Evolutionary conservation across 2,797 vertebrate species (phyloP).

Genomic region (Molothrus ater): DNA sequence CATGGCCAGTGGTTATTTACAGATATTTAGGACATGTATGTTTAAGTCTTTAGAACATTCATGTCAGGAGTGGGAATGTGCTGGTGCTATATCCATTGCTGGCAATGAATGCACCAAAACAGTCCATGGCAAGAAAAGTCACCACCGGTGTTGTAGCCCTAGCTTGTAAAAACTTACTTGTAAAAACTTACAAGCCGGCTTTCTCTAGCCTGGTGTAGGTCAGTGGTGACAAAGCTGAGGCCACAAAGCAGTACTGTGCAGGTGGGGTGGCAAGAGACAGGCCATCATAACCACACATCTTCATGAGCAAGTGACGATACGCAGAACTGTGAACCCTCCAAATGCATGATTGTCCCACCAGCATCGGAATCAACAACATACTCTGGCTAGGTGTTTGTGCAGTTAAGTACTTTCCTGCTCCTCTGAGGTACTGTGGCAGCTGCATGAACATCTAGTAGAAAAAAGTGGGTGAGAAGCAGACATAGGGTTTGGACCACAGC

Average conservation of each 20-base stretch:
- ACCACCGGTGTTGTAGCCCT: background rate
- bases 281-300: background rate
- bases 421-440: constrained; percentile 20
- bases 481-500: constrained; percentile 42
- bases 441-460: background rate
- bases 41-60: constrained; percentile 17
- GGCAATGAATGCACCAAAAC: constrained; percentile 70
- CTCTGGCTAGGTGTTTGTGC: constrained; percentile 4
- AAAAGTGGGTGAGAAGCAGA: constrained; percentile 29
- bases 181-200: background rate
- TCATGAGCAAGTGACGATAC: background rate
- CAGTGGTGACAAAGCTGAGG: background rate
- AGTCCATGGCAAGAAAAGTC: constrained; percentile 59
- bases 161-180: constrained; percentile 7
- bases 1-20: constrained; percentile 77
- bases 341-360: constrained; percentile 42
- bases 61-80: constrained; percentile 46
- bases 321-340: constrained; percentile 8
- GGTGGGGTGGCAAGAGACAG: background rate
- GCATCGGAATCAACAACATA: constrained; percentile 17
- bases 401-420: constrained; percentile 26
- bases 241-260: constrained; percentile 30
- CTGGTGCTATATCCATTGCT: constrained; percentile 71
- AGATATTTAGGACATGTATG: constrained; percentile 45
- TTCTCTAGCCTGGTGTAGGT: background rate